These are phyloP conservation scores for Vireo griseus DNA, from an alignment of 2,797 vertebrate genomes.

Conservation along the genomic window DNA sequence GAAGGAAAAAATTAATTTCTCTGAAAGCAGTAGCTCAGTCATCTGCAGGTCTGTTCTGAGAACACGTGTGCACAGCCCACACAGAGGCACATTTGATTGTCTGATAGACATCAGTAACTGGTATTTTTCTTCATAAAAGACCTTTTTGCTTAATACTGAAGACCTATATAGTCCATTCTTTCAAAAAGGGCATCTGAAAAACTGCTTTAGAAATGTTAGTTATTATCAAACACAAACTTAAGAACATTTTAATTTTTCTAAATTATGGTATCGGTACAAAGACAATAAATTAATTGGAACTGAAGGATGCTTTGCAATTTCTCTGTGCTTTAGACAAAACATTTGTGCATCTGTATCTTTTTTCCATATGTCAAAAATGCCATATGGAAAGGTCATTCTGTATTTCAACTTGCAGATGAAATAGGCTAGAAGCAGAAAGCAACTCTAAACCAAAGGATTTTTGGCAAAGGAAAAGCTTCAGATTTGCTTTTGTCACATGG, in stretches of 20 bases:
- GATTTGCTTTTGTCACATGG: neutral
- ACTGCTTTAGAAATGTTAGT: neutral
- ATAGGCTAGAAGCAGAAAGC: neutral
- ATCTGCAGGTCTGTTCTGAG: neutral
- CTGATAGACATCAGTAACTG: neutral
- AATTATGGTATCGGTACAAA: neutral
- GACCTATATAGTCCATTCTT: neutral
- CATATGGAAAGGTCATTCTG: slow-evolving; percentile 22
- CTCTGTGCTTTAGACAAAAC: neutral
- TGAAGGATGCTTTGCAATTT: neutral
- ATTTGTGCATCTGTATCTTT: slow-evolving; percentile 31
- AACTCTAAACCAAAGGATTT: neutral
- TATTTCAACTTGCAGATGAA: neutral
- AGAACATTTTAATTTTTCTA: neutral
- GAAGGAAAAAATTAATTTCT: neutral
- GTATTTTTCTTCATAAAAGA: neutral
- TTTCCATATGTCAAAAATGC: neutral
- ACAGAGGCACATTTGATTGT: neutral
- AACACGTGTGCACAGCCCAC: neutral
- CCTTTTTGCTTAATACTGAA: neutral
- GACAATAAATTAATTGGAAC: neutral
- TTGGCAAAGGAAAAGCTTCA: neutral
- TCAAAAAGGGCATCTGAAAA: neutral
- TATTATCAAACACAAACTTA: neutral
- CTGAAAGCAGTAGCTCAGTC: neutral